These are phyloP conservation scores for Thaleichthys pacificus DNA, from an alignment of 2,797 vertebrate species.

Conservation along the genomic window DNA sequence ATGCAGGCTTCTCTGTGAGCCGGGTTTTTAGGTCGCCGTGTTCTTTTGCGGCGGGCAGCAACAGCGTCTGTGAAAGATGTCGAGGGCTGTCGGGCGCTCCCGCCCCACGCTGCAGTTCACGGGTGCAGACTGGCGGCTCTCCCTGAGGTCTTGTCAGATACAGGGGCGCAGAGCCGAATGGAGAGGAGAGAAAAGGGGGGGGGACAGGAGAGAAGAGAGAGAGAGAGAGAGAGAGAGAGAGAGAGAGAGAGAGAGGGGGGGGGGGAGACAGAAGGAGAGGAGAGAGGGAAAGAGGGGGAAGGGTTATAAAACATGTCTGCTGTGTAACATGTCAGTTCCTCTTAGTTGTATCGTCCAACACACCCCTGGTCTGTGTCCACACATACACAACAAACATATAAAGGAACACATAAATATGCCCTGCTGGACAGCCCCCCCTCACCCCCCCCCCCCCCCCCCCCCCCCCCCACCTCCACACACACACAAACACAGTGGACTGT, in stretches of 20 bases:
- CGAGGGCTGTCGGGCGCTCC: conserved; percentile 54
- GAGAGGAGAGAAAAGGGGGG: conserved; percentile 26
- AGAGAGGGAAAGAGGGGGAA: background rate
- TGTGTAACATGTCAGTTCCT: conserved; percentile 66
- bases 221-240: conserved; percentile 11
- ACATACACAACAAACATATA: conserved; percentile 20
- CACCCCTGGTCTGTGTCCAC: background rate
- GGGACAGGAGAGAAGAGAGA: background rate
- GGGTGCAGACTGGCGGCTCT: conserved; percentile 43
- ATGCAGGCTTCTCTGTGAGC: conserved; percentile 65
- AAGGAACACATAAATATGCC: background rate
- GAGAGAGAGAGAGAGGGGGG: background rate
- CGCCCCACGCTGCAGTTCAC: conserved; percentile 31
- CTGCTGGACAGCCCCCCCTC: background rate
- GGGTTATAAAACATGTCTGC: conserved; percentile 41
- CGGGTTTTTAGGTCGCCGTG: conserved; percentile 76
- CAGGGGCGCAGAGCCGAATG: conserved; percentile 45
- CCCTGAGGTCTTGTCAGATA: conserved; percentile 63
- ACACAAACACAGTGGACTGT: background rate
- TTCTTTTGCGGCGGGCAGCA: conserved; percentile 54
- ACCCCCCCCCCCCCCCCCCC: conserved; percentile 2
- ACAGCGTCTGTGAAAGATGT: conserved; percentile 53
- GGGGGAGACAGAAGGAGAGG: background rate
- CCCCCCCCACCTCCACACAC: conserved; percentile 15
- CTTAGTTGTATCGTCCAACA: conserved; percentile 62